These are phyloP conservation scores for Apoda limacodes DNA, from an alignment of 2,888 invertebrate species.

Conservation along the genomic window DNA sequence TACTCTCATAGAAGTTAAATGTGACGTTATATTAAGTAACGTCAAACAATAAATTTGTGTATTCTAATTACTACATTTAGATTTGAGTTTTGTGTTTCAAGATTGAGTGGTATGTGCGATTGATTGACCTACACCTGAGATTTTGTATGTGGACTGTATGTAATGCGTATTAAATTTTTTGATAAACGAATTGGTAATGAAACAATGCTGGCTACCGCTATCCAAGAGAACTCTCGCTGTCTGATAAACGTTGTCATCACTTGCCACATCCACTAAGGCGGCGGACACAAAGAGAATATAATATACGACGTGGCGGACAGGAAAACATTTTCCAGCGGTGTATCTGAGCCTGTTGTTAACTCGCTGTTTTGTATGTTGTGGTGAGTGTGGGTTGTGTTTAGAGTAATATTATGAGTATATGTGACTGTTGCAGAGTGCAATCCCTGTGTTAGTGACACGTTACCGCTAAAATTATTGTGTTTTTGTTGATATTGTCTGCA, in stretches of 20 bases:
- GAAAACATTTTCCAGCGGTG: slow-evolving; percentile 12
- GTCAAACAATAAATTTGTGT: slow-evolving; percentile 15
- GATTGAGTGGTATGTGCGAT: slow-evolving; percentile 13
- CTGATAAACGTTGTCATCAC: slow-evolving; percentile 9
- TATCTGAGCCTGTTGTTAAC: neutral
- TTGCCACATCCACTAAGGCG: slow-evolving; percentile 16
- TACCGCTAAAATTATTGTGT: slow-evolving; percentile 13
- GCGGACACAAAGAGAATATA: no score
- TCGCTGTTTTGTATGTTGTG: neutral
- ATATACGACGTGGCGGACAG: no score
- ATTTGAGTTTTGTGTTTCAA: slow-evolving; percentile 16
- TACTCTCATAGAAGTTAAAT: neutral
- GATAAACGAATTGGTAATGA: slow-evolving; percentile 18
- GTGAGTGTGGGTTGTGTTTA: neutral
- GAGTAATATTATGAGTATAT: no score
- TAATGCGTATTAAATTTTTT: slow-evolving; percentile 13
- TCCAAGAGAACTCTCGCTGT: no score
- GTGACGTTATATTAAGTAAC: slow-evolving; percentile 9
- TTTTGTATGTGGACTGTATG: slow-evolving; percentile 21
- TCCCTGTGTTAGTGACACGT: no score
- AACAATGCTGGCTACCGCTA: slow-evolving; percentile 19
- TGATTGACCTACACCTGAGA: slow-evolving; percentile 17
- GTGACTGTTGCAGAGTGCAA: no score
- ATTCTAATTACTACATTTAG: slow-evolving; percentile 6
- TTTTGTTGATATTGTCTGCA: slow-evolving; percentile 13